Conservation (phyloP, 2,113 vertebrate species). For the Daboia siamensis region DNA sequence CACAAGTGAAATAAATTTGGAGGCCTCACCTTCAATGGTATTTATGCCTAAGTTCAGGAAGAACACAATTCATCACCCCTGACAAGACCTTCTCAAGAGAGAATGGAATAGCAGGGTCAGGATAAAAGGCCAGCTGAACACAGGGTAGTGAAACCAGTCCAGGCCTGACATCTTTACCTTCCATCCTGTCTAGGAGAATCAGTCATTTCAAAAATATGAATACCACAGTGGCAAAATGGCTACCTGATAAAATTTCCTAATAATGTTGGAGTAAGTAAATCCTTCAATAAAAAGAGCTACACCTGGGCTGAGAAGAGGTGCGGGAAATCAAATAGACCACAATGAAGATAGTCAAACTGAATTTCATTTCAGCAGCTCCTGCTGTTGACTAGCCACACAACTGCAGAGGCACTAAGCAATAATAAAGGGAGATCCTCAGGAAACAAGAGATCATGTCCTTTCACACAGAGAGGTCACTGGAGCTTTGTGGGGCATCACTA, state of each 20-base stretch:
- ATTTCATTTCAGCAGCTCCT: fast-evolving
- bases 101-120: conserved; percentile 51
- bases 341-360: background rate
- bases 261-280: background rate
- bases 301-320: background rate
- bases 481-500: background rate
- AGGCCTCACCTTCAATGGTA: conserved; percentile 34
- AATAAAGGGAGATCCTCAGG: background rate
- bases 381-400: background rate
- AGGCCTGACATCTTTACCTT: conserved; percentile 17
- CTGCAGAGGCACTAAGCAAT: background rate
- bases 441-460: background rate
- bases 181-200: conserved; percentile 2
- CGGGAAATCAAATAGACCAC: background rate
- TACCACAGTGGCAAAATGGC: background rate
- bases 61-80: conserved; percentile 67
- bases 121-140: conserved; percentile 32
- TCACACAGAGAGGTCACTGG: background rate
- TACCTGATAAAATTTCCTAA: background rate
- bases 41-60: conserved; percentile 33
- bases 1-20: conserved; percentile 56
- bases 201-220: background rate
- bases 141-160: background rate
- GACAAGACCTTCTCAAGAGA: conserved; percentile 59
- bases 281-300: background rate